These are phyloP conservation scores for Pseudobourletiella spinata DNA, from an alignment of 1,140 invertebrate genomes.

Conservation along the genomic window DNA sequence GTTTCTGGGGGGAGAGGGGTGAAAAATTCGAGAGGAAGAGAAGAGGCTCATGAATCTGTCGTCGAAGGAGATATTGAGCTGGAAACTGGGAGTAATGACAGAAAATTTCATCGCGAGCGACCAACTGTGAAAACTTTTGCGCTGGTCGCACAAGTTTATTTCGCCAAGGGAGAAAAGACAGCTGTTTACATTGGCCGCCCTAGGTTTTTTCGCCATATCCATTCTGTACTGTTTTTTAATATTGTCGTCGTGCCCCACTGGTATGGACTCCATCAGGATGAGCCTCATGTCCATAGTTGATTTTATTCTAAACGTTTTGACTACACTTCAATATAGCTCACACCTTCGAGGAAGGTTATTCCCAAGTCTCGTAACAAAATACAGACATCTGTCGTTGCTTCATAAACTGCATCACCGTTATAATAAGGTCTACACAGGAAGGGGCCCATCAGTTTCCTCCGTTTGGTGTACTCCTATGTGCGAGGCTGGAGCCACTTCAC, in stretches of 20 bases:
- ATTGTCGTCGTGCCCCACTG: too few relatives aligned
- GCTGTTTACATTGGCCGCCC: conserved; percentile 16
- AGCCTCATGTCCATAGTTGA: neutral
- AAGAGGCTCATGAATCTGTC: conserved; percentile 28
- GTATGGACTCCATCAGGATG: neutral
- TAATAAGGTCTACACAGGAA: too few relatives aligned
- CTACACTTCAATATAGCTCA: too few relatives aligned
- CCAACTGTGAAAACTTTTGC: conserved; percentile 30
- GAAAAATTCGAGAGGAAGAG: neutral
- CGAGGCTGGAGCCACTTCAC: too few relatives aligned
- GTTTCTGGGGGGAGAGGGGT: neutral
- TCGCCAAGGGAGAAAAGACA: conserved; percentile 16
- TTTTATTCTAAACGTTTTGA: too few relatives aligned
- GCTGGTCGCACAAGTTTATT: conserved; percentile 13
- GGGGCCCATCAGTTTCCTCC: too few relatives aligned
- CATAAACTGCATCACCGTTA: too few relatives aligned
- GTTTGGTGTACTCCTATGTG: too few relatives aligned
- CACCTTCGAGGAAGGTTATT: too few relatives aligned
- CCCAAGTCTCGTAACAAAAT: too few relatives aligned
- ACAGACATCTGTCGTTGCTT: too few relatives aligned
- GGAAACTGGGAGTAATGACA: conserved; percentile 13
- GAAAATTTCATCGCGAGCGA: conserved; percentile 23
- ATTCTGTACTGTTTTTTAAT: neutral
- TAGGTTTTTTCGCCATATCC: neutral
- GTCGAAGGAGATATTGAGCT: conserved; percentile 21